Evolutionary conservation across 2,797 vertebrate species (phyloP).

Genomic region (Gadopsis marmoratus): DNA sequence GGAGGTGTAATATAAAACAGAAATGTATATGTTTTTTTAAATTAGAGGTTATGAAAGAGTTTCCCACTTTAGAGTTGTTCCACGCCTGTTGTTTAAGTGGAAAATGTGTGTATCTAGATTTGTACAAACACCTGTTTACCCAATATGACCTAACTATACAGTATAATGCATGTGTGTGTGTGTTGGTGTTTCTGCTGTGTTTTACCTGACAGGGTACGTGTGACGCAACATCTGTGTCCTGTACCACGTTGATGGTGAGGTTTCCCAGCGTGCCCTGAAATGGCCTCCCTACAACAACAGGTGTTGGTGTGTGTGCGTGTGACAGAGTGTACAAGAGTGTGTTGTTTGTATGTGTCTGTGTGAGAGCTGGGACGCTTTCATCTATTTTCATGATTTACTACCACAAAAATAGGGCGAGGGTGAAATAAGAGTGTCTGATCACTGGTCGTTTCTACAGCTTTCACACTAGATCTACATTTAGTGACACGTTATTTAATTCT

Average conservation of each 20-base stretch:
- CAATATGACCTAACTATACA: constrained; percentile 8
- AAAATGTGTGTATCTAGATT: constrained; percentile 17
- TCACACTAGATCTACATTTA: background rate
- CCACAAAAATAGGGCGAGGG: constrained; percentile 36
- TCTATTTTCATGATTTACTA: constrained; percentile 45
- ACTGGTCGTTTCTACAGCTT: background rate
- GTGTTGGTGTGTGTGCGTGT: constrained; percentile 30
- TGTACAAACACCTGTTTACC: constrained; percentile 43
- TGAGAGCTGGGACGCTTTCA: background rate
- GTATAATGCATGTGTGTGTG: constrained; percentile 13
- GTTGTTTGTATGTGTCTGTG: constrained; percentile 24
- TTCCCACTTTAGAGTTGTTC: background rate
- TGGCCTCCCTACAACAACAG: constrained; percentile 41
- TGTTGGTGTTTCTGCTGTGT: background rate
- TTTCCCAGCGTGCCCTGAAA: constrained; percentile 32
- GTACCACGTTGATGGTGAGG: constrained; percentile 9
- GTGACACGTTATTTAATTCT: background rate
- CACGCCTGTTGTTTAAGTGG: background rate
- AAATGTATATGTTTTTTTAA: background rate
- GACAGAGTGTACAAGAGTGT: constrained; percentile 1
- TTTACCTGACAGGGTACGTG: background rate
- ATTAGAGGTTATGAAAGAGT: background rate
- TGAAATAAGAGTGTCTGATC: background rate
- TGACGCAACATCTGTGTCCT: constrained; percentile 66
- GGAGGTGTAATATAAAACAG: background rate